These are phyloP conservation scores for Sturnus vulgaris DNA, from an alignment of 2,113 vertebrate species.

Conservation along the genomic window DNA sequence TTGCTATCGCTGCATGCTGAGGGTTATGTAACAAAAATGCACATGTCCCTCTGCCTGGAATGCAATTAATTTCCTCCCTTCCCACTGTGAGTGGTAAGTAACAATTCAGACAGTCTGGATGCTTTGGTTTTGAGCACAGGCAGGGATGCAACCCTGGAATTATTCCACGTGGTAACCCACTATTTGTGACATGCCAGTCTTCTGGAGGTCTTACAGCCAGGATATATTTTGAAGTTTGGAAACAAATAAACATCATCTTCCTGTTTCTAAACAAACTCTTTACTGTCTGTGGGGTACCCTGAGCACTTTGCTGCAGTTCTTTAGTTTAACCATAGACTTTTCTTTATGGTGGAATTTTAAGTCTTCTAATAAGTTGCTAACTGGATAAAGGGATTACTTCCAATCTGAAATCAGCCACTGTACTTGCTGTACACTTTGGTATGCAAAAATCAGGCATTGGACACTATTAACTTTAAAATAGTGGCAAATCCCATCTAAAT, in stretches of 20 bases:
- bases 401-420: neutral
- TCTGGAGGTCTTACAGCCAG: neutral
- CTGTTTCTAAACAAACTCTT: neutral
- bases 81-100: neutral
- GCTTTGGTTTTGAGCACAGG: neutral
- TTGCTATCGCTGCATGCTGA: constrained; percentile 18
- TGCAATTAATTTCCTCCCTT: constrained; percentile 59
- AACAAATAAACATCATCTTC: neutral
- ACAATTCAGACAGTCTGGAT: constrained; percentile 34
- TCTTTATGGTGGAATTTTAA: constrained; percentile 6
- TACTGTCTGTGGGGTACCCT: neutral
- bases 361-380: neutral
- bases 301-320: neutral
- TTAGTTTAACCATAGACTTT: neutral
- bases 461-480: neutral
- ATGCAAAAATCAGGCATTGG: neutral
- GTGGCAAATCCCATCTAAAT: neutral
- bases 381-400: neutral
- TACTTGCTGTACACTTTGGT: neutral
- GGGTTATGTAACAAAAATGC: constrained; percentile 49
- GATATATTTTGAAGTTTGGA: neutral
- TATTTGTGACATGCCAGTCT: neutral
- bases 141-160: neutral
- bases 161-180: neutral
- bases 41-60: constrained; percentile 49